phyloP scores from a whole-genome alignment of 2,797 vertebrate species.

The Lagodon rhomboides region DNA sequence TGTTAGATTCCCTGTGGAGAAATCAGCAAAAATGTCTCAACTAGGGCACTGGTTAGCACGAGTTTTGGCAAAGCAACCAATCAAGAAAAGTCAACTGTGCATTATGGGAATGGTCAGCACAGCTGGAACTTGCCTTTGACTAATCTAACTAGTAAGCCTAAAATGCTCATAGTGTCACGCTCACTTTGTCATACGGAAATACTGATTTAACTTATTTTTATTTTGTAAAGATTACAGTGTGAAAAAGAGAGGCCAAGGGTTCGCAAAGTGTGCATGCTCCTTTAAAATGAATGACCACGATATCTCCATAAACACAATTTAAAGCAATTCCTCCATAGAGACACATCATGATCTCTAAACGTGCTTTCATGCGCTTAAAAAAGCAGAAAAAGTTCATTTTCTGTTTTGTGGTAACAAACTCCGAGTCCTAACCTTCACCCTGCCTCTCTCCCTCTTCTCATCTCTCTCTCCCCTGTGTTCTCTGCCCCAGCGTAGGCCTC shows the following conservation, averaged over 20 bases:
- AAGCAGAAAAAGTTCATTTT: conserved; percentile 50
- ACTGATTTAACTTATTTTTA: not conserved
- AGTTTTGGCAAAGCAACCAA: conserved; percentile 40
- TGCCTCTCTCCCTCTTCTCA: conserved; percentile 46
- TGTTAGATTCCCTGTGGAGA: conserved; percentile 9
- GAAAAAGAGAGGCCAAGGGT: not conserved
- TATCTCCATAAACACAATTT: not conserved
- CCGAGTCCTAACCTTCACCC: conserved; percentile 77
- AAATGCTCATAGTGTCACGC: conserved; percentile 2
- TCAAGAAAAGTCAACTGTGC: conserved; percentile 26
- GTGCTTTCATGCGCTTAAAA: conserved; percentile 12
- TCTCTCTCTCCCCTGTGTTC: conserved; percentile 73
- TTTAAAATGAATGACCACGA: not conserved
- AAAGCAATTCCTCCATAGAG: not conserved
- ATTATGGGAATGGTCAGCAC: conserved; percentile 17
- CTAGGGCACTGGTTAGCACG: conserved; percentile 4
- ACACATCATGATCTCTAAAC: not conserved
- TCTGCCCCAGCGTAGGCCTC: conserved; percentile 69
- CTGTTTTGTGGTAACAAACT: conserved; percentile 56
- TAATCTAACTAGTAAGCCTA: conserved; percentile 15
- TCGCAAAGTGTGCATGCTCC: not conserved
- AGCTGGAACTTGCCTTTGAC: conserved; percentile 23
- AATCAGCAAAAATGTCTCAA: conserved; percentile 16
- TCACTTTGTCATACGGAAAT: not conserved
- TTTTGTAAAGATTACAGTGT: not conserved